Conservation (phyloP, 2,113 vertebrate species). For the Zapornia atra region DNA sequence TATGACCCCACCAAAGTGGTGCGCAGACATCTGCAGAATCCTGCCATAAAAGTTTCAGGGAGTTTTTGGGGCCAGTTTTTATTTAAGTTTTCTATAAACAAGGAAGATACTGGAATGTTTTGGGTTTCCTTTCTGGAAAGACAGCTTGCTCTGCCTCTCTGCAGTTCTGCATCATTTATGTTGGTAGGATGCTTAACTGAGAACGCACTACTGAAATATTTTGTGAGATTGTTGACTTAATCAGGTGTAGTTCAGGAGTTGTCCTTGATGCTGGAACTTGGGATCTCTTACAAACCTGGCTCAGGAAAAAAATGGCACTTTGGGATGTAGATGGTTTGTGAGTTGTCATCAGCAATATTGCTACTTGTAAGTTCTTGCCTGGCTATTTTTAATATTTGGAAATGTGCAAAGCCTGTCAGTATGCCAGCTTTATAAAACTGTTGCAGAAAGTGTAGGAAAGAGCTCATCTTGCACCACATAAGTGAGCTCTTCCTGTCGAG, state of each 20-base stretch:
- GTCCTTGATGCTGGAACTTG: background rate
- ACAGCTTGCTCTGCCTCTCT: background rate
- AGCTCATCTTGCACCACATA: slow-evolving; percentile 34
- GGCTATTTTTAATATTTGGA: slow-evolving; percentile 33
- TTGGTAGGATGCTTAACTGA: background rate
- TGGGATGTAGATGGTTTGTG: background rate
- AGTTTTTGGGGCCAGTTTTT: background rate
- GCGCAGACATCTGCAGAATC: background rate
- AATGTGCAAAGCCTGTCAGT: slow-evolving; percentile 24
- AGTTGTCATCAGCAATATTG: background rate
- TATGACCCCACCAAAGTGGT: background rate
- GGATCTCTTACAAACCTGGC: background rate
- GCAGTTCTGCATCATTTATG: background rate
- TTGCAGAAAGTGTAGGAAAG: slow-evolving; percentile 41
- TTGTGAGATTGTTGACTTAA: background rate
- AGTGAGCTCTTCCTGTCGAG: slow-evolving; percentile 45
- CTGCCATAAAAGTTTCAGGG: background rate
- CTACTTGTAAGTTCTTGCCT: slow-evolving; percentile 25
- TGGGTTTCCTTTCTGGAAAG: background rate
- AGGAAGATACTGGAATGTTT: background rate
- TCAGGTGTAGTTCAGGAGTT: background rate
- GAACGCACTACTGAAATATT: background rate
- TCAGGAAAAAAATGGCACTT: rapidly evolving
- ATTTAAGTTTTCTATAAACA: background rate
- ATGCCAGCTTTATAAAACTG: slow-evolving; percentile 1